Evolutionary conservation across 1,140 invertebrate genomes (phyloP).

Genomic region (Lethrus apterus): DNA sequence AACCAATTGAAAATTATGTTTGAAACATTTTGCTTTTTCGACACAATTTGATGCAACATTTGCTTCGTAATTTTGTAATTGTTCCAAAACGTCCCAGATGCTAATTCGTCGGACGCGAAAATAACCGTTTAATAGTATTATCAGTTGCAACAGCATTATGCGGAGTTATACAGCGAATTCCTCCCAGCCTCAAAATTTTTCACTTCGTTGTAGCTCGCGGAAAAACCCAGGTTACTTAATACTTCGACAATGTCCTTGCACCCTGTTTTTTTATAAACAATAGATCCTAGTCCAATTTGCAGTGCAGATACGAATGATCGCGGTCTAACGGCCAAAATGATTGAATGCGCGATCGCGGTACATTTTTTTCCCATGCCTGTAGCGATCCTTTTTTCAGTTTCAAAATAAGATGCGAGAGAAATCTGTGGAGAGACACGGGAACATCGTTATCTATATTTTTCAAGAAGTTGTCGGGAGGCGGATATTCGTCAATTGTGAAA

Average conservation of each 20-base stretch:
- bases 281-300: background rate
- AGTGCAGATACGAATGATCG: conserved; percentile 4
- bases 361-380: conserved; percentile 8
- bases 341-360: conserved; percentile 4
- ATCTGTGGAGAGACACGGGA: too few relatives aligned
- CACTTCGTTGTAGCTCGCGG: conserved; percentile 21
- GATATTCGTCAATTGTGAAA: conserved; percentile 19
- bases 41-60: background rate
- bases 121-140: background rate
- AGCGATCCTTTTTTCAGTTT: background rate
- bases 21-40: background rate
- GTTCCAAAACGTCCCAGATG: background rate
- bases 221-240: conserved; percentile 24
- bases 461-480: conserved; percentile 21
- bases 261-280: conserved; percentile 15
- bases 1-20: too few relatives aligned
- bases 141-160: background rate
- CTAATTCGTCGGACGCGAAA: background rate
- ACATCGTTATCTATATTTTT: conserved; percentile 17
- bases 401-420: background rate
- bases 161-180: conserved; percentile 22
- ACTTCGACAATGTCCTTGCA: conserved; percentile 1
- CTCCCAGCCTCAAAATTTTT: conserved; percentile 27
- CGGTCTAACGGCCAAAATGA: conserved; percentile 5
- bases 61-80: background rate